phyloP scores from a whole-genome alignment of 2,888 invertebrate genomes.

The Drosophila neonasuta region DNA sequence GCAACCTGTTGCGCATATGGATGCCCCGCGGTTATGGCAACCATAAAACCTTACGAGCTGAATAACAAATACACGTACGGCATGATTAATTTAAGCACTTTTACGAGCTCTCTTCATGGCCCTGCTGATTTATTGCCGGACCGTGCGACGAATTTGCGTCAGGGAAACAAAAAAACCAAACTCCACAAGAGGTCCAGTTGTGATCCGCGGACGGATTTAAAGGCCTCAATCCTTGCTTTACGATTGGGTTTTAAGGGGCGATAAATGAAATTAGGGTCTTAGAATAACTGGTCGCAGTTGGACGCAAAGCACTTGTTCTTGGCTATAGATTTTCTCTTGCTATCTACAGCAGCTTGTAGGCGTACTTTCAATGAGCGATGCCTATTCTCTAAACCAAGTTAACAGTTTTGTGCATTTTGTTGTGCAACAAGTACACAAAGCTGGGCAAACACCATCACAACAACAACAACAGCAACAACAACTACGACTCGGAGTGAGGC shows the following conservation, averaged over 20 bases:
- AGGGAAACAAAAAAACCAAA: constrained; percentile 28
- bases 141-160: constrained; percentile 67
- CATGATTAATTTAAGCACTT: constrained; percentile 83
- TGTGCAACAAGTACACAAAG: constrained; percentile 22
- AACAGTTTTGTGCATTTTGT: constrained; percentile 13
- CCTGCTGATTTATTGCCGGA: constrained; percentile 80
- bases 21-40: constrained; percentile 55
- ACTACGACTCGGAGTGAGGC: not conserved
- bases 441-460: too few relatives aligned
- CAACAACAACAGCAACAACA: too few relatives aligned
- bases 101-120: constrained; percentile 81
- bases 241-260: constrained; percentile 62
- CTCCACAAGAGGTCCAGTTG: constrained; percentile 28
- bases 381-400: constrained; percentile 29
- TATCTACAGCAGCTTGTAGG: constrained; percentile 4
- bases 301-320: constrained; percentile 29
- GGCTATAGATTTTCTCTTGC: not conserved
- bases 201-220: not conserved
- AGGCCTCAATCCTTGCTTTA: constrained; percentile 42
- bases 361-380: constrained; percentile 8
- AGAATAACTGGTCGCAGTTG: constrained; percentile 30
- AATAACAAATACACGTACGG: constrained; percentile 80
- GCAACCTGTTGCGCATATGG: constrained; percentile 73
- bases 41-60: constrained; percentile 68
- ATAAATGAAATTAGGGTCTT: constrained; percentile 64